Evolutionary conservation across 1,140 invertebrate genomes (phyloP).

Genomic region (Zaprionus tsacasi): DNA sequence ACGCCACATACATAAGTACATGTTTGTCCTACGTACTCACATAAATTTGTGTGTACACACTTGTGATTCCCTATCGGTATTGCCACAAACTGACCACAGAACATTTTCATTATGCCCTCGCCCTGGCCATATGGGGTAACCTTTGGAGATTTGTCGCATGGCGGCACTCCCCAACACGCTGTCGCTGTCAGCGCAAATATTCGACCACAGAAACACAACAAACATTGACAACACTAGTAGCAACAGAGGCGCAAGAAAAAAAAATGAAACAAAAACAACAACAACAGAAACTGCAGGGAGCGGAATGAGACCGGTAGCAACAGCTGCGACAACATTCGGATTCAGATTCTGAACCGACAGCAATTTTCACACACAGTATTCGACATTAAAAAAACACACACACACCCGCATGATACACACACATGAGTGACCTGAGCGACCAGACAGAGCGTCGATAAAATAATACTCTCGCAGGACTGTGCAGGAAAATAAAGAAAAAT

Average conservation of each 20-base stretch:
- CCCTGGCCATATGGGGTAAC: conserved; percentile 30
- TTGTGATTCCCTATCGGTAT: not conserved
- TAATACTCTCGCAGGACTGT: not conserved
- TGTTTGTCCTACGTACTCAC: not conserved
- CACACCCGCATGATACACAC: not conserved
- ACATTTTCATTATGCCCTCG: conserved; percentile 51
- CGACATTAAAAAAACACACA: not conserved
- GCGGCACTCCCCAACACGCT: conserved; percentile 16
- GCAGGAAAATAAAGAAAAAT: not conserved
- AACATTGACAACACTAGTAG: conserved; percentile 22
- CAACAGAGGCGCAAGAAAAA: not conserved
- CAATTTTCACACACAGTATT: conserved; percentile 30
- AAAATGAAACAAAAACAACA: not conserved
- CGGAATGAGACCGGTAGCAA: conserved; percentile 41
- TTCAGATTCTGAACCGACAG: conserved; percentile 27
- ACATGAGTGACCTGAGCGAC: not conserved
- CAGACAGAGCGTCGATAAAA: not conserved
- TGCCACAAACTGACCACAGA: conserved; percentile 12
- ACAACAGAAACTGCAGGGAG: conserved; percentile 35
- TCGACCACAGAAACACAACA: conserved; percentile 56
- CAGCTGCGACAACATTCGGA: conserved; percentile 57
- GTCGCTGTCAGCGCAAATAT: conserved; percentile 60
- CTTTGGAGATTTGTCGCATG: conserved; percentile 46
- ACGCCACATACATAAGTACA: not conserved
- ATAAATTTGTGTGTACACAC: not conserved